Evolutionary conservation across 2,888 invertebrate genomes (phyloP), one percentile per base, ranked within the genome.

Genomic region (Arrhopalites spinosus): DNA sequence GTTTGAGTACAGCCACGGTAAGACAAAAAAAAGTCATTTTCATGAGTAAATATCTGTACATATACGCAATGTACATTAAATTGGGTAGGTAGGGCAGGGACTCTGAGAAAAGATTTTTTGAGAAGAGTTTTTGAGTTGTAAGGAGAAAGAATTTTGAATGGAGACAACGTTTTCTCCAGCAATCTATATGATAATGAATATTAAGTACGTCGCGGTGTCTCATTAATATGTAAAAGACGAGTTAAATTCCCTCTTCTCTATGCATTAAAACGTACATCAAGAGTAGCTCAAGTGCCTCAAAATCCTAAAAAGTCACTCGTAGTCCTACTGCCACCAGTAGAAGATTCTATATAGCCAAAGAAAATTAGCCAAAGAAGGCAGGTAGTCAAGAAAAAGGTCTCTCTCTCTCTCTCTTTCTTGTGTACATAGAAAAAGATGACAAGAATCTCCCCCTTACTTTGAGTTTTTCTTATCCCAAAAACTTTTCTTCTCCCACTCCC

Each of bases 1-100:
- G 81, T 63, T 80, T 85, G 68, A 79, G 81, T 69, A 84, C 79
- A 59, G 30, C 73, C 47, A 82, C 82, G 76, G 82, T 82, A 78
- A 80, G 36, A 36, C n/a, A n/a, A n/a, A n/a, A n/a, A n/a, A n/a
- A n/a, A n/a, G n/a, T n/a, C n/a, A n/a, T n/a, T n/a, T n/a, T n/a
- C n/a, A n/a, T n/a, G n/a, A n/a, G n/a, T n/a, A n/a, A n/a, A n/a
- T n/a, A n/a, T n/a, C n/a, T n/a, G n/a, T n/a, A n/a, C n/a, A n/a
- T n/a, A n/a, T n/a, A n/a, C n/a, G n/a, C n/a, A n/a, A n/a, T n/a
- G n/a, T n/a, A n/a, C n/a, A n/a, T n/a, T n/a, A n/a, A n/a, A n/a
- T n/a, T n/a, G n/a, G n/a, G n/a, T n/a, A n/a, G n/a, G n/a, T n/a
- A n/a, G 36, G 36, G 8, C 53, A 53, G 23, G 23, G 25, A 59